Evolutionary conservation across 53 echinoderm and acorn worm species (phyloP).

Genomic region (Holothuria scabra): DNA sequence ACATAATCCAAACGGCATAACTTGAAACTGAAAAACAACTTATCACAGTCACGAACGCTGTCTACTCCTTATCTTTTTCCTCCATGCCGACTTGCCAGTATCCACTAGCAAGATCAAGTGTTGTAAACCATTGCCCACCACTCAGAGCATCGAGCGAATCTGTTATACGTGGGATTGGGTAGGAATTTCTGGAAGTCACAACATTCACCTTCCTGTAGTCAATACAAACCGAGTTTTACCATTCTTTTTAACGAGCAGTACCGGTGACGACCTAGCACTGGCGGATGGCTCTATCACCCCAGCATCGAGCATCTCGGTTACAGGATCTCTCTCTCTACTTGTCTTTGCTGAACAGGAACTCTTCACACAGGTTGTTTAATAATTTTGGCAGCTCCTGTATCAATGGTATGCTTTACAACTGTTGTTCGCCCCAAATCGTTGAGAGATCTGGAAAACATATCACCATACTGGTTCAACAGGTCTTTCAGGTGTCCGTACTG

Average conservation of each 20-base stretch:
- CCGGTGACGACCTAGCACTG: slow-evolving; percentile 33
- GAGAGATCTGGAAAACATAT: too few species aligned
- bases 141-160: too few species aligned
- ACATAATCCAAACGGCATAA: slow-evolving; percentile 65
- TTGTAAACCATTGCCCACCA: too few species aligned
- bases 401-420: slow-evolving; percentile 44
- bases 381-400: slow-evolving; percentile 19
- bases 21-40: slow-evolving; percentile 54
- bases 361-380: slow-evolving; percentile 40
- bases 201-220: slow-evolving; percentile 55
- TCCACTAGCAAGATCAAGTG: too few species aligned
- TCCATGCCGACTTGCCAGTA: too few species aligned
- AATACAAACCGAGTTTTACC: slow-evolving; percentile 38
- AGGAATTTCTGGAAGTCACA: slow-evolving; percentile 34
- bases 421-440: too few species aligned
- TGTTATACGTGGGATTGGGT: too few species aligned
- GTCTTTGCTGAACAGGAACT: slow-evolving; percentile 28
- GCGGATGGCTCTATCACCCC: too few species aligned
- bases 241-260: slow-evolving; percentile 53
- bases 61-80: slow-evolving; percentile 47
- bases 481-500: slow-evolving; percentile 5
- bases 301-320: slow-evolving; percentile 32
- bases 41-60: slow-evolving; percentile 48
- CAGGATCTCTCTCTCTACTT: background rate
- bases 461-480: slow-evolving; percentile 40